phyloP scores from a whole-genome alignment of 2,797 vertebrate genomes.

The Sebastes kiyomatsui region DNA sequence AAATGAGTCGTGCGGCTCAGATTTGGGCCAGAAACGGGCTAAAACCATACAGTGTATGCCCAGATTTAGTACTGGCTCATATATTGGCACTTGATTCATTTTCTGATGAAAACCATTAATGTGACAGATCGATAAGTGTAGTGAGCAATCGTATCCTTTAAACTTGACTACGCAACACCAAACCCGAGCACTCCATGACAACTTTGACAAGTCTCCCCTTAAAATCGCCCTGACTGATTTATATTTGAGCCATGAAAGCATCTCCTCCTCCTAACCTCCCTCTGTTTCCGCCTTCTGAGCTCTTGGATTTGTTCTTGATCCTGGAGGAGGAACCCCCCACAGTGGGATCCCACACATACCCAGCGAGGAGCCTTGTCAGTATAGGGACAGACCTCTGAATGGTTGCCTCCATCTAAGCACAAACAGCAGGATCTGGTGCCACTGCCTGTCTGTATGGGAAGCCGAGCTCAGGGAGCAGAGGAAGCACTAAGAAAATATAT shows the following conservation, averaged over 20 bases:
- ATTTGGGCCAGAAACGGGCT: too few relatives aligned
- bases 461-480: background rate
- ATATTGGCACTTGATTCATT: background rate
- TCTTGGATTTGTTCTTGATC: slow-evolving; percentile 12
- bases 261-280: background rate
- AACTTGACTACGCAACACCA: background rate
- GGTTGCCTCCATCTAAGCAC: background rate
- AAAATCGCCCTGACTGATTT: background rate
- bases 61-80: background rate
- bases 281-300: background rate
- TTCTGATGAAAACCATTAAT: background rate
- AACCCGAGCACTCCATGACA: background rate
- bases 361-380: background rate
- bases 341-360: slow-evolving; percentile 12
- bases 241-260: background rate
- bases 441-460: background rate
- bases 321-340: background rate
- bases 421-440: slow-evolving; percentile 11
- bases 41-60: too few relatives aligned
- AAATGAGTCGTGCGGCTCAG: too few relatives aligned
- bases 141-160: background rate
- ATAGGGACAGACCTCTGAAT: background rate
- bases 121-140: background rate
- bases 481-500: slow-evolving; percentile 29
- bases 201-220: background rate